Evolutionary conservation across 2,797 vertebrate species (phyloP).

Genomic region (Lacerta agilis): DNA sequence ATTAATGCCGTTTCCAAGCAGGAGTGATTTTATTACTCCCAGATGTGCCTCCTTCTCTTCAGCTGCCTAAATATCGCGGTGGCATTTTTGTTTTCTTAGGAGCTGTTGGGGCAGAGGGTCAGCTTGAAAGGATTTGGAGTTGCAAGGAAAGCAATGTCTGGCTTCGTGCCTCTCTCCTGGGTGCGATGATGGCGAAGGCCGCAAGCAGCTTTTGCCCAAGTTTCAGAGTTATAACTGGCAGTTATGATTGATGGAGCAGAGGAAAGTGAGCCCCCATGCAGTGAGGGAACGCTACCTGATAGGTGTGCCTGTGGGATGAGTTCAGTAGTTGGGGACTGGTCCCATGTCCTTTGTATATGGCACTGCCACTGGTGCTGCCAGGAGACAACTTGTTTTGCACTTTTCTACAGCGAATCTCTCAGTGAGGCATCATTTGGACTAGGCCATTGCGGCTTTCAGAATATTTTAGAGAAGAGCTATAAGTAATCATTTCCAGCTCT

Average conservation of each 20-base stretch:
- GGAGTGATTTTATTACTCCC: constrained; percentile 67
- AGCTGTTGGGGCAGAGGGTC: constrained; percentile 67
- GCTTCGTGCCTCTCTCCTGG: constrained; percentile 60
- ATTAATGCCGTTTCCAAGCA: constrained; percentile 63
- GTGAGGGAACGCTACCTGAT: background rate
- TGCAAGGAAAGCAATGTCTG: constrained; percentile 71
- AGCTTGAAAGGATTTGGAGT: constrained; percentile 64
- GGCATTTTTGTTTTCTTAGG: constrained; percentile 49
- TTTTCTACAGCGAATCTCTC: background rate
- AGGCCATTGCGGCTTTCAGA: background rate
- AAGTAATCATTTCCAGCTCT: background rate
- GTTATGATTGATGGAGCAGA: constrained; percentile 32
- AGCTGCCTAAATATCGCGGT: constrained; percentile 66
- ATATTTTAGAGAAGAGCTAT: background rate
- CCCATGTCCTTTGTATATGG: background rate
- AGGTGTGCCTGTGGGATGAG: background rate
- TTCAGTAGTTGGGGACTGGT: background rate
- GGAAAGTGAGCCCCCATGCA: constrained; percentile 20
- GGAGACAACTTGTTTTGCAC: background rate
- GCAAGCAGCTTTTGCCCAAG: constrained; percentile 59
- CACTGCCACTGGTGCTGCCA: background rate
- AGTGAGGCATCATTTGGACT: background rate
- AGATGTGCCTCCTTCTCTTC: constrained; percentile 60
- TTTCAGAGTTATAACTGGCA: constrained; percentile 37
- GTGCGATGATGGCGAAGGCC: constrained; percentile 50